phyloP scores from a whole-genome alignment of 2,888 invertebrate species.

The Andricus curvator region DNA sequence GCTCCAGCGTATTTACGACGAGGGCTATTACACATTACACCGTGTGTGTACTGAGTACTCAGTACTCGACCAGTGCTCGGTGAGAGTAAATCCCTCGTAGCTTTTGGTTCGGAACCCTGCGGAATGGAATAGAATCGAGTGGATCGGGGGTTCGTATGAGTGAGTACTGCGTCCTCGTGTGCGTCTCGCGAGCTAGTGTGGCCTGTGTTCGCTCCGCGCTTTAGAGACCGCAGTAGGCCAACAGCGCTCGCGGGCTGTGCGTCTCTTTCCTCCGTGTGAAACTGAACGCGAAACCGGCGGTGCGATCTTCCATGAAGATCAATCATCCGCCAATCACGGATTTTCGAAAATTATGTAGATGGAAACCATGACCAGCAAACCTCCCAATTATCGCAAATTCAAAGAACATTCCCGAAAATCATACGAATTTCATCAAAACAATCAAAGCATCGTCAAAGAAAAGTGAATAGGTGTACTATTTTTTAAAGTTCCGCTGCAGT shows the following conservation, averaged over 20 bases:
- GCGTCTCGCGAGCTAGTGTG: constrained; percentile 37
- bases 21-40: constrained; percentile 34
- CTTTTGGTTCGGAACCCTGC: constrained; percentile 42
- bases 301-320: constrained; percentile 44
- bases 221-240: constrained; percentile 75
- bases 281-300: constrained; percentile 16
- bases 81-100: constrained; percentile 54
- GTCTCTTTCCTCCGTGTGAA: constrained; percentile 65
- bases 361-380: background rate
- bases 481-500: no score
- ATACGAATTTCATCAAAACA: background rate
- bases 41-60: background rate
- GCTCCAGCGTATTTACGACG: constrained; percentile 22
- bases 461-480: background rate
- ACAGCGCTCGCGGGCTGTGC: constrained; percentile 73
- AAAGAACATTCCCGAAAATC: background rate
- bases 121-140: constrained; percentile 56
- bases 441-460: background rate
- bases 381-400: background rate
- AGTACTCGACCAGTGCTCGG: constrained; percentile 39
- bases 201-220: constrained; percentile 20
- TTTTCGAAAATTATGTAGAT: constrained; percentile 40
- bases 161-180: constrained; percentile 41
- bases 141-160: constrained; percentile 24
- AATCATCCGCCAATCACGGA: constrained; percentile 9